These are phyloP conservation scores for Corapipo altera DNA, from an alignment of 2,113 vertebrate genomes.

Conservation along the genomic window DNA sequence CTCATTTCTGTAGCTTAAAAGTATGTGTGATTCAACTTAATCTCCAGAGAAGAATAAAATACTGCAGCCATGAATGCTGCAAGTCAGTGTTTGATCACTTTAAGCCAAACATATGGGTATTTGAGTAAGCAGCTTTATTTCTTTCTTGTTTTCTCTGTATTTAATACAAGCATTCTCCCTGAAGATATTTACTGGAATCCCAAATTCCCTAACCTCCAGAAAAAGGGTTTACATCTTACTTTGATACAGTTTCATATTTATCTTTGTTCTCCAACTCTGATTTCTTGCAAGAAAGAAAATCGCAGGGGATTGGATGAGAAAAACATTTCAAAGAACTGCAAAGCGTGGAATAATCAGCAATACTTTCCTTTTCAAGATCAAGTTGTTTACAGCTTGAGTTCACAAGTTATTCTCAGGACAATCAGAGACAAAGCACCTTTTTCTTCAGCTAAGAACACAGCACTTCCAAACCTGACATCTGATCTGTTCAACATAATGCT, in stretches of 20 bases:
- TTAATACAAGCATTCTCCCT: not conserved
- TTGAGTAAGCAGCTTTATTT: not conserved
- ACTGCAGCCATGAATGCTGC: not conserved
- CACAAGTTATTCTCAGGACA: not conserved
- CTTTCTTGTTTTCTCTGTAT: not conserved
- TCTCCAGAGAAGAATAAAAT: not conserved
- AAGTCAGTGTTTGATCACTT: not conserved
- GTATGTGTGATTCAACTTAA: not conserved
- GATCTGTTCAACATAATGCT: not conserved
- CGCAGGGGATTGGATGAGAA: not conserved
- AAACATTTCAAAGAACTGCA: not conserved
- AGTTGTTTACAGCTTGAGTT: not conserved
- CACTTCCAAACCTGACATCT: not conserved
- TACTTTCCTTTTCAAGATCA: not conserved
- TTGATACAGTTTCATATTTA: not conserved
- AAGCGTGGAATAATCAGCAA: not conserved
- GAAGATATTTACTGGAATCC: not conserved
- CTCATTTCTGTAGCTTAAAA: not conserved
- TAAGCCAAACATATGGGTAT: not conserved
- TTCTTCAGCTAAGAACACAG: not conserved
- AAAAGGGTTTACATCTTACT: not conserved
- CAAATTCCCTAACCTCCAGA: not conserved
- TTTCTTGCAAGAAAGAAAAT: not conserved
- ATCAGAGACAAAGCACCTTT: not conserved
- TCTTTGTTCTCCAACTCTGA: not conserved